These are phyloP conservation scores for Sycobia sp. DNA, from an alignment of 1,140 invertebrate genomes.

Conservation along the genomic window DNA sequence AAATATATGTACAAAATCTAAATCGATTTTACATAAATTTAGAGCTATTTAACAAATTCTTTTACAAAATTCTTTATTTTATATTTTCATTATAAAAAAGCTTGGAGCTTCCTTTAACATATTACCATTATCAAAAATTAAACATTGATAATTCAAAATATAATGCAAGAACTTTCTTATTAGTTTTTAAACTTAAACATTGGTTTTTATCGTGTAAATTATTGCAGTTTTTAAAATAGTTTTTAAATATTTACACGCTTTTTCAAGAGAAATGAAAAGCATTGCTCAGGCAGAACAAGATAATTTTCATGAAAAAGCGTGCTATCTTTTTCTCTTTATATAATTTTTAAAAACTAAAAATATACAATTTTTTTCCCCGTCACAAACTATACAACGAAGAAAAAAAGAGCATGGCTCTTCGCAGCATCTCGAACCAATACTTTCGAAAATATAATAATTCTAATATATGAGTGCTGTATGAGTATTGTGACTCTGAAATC, in stretches of 20 bases:
- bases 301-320: slow-evolving; percentile 13
- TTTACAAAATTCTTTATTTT: too few species aligned
- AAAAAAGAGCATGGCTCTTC: slow-evolving; percentile 14
- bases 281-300: not conserved
- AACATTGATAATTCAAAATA: too few species aligned
- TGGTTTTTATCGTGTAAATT: too few species aligned
- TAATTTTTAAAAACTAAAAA: slow-evolving; percentile 12
- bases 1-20: too few species aligned
- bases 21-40: too few species aligned
- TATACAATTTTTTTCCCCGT: slow-evolving; percentile 4
- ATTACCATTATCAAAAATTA: too few species aligned
- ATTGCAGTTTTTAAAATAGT: not conserved
- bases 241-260: slow-evolving; percentile 14
- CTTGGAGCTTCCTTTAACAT: too few species aligned
- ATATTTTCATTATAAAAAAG: too few species aligned
- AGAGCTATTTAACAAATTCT: too few species aligned
- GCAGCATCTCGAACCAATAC: slow-evolving; percentile 10
- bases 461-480: slow-evolving; percentile 20
- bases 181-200: too few species aligned
- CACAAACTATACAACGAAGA: slow-evolving; percentile 26
- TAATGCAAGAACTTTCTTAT: slow-evolving; percentile 13
- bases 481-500: slow-evolving; percentile 19
- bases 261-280: slow-evolving; percentile 22
- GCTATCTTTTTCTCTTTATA: slow-evolving; percentile 6
- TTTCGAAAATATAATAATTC: slow-evolving; percentile 29